These are phyloP conservation scores for Drosophila helvetica DNA, from an alignment of 2,888 invertebrate genomes.

Conservation along the genomic window DNA sequence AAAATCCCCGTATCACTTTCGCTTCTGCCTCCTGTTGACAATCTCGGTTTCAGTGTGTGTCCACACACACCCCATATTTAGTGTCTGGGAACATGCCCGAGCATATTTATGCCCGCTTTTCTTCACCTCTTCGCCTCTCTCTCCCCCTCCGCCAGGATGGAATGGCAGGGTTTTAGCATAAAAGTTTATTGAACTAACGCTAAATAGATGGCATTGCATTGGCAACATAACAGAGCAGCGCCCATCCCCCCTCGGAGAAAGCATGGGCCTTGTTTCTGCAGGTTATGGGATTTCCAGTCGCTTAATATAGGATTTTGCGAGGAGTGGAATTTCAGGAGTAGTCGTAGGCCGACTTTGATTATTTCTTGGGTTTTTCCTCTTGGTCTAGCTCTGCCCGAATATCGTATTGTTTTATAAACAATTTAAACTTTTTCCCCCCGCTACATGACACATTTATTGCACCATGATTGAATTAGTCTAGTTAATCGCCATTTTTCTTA, in stretches of 20 bases:
- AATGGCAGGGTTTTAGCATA: slow-evolving; percentile 71
- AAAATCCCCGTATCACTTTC: slow-evolving; percentile 79
- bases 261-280: neutral
- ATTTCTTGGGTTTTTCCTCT: too few species aligned
- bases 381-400: too few species aligned
- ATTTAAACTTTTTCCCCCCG: neutral
- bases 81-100: slow-evolving; percentile 59
- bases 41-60: slow-evolving; percentile 74
- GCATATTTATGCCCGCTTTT: slow-evolving; percentile 69
- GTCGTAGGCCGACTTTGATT: too few species aligned
- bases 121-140: slow-evolving; percentile 6
- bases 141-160: slow-evolving; percentile 23
- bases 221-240: neutral
- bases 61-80: slow-evolving; percentile 24
- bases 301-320: neutral
- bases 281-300: slow-evolving; percentile 6
- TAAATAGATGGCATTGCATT: slow-evolving; percentile 37
- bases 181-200: slow-evolving; percentile 75
- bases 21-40: slow-evolving; percentile 73
- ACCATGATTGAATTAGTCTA: slow-evolving; percentile 41
- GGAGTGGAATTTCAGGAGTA: neutral
- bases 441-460: neutral
- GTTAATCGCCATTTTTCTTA: slow-evolving; percentile 37
- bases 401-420: too few species aligned
- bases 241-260: neutral